Evolutionary conservation across 2,888 invertebrate genomes (phyloP), one percentile per base, ranked within the genome.

Genomic region (Plemyria rubiginata): DNA sequence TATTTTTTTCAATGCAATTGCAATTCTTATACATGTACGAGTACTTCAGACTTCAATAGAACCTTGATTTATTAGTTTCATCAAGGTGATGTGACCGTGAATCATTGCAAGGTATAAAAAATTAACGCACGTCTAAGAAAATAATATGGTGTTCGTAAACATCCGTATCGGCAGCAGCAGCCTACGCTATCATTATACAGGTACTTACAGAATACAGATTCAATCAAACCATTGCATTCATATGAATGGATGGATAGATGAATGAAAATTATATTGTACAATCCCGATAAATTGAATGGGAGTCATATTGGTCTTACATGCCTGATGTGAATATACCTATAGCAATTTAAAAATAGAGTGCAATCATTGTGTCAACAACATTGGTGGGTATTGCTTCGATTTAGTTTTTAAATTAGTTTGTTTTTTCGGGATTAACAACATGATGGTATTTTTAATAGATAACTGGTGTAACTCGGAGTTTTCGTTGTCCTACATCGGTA

Each of bases 31-130:
- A 54, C 54, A 55, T 59, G 50, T 45, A n/a, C n/a, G n/a, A n/a
- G 51, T 49, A 62, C 49, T 56, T 61, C 12, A 43, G 9, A 49
- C 74, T 72, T 70, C 66, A 52, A 65, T 51, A 46, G 62, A 74
- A 81, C 88, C 85, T 86, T 84, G 78, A 70, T 65, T 61, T 70
- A 76, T 76, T 78, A 76, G 80, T 78, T 77, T 66, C 72, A 81
- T 81, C 78, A 82, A 82, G 80, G 80, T 79, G 75, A 77, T 71
- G 73, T 71, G 73, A 65, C 75, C 77, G 70, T 86, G 83, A 86
- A 82, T 85, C 81, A 81, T 76, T 72, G 67, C 65, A 57, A 70
- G 68, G 78, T 74, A 73, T 80, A 79, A 81, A 85, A 84, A 80
- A 73, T 71, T 72, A 69, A 76, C 71, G 73, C 76, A 82, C 77